phyloP scores from a whole-genome alignment of 2,113 vertebrate species.

The Hiodon alosoides region DNA sequence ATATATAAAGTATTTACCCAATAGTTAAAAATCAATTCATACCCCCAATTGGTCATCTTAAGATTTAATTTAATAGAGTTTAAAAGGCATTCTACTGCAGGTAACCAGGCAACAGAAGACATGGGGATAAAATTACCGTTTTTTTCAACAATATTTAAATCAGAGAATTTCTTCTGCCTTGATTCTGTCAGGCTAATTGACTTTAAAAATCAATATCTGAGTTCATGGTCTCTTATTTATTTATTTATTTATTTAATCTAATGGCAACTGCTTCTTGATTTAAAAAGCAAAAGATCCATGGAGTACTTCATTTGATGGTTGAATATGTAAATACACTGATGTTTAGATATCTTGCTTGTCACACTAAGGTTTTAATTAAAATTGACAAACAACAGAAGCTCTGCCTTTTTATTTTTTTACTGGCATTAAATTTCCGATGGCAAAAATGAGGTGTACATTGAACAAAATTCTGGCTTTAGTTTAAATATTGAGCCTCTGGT shows the following conservation, averaged over 20 bases:
- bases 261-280: background rate
- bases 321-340: no score
- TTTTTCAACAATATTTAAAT: constrained; percentile 1
- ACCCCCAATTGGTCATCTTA: background rate
- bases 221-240: background rate
- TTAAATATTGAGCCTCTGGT: no score
- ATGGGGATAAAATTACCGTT: background rate
- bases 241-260: background rate
- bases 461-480: no score
- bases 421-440: no score
- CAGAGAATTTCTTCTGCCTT: background rate
- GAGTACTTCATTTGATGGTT: no score
- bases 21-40: background rate
- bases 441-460: no score
- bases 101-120: constrained; percentile 26
- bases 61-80: constrained; percentile 1
- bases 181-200: constrained; percentile 13
- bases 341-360: no score
- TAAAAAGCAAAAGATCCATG: background rate
- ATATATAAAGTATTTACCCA: background rate
- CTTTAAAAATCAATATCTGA: constrained; percentile 11
- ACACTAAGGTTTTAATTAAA: no score
- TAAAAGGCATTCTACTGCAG: constrained; percentile 4
- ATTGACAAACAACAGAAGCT: no score
- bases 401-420: no score